phyloP scores from a whole-genome alignment of 2,888 invertebrate genomes.

The Crossocerus cetratus region DNA sequence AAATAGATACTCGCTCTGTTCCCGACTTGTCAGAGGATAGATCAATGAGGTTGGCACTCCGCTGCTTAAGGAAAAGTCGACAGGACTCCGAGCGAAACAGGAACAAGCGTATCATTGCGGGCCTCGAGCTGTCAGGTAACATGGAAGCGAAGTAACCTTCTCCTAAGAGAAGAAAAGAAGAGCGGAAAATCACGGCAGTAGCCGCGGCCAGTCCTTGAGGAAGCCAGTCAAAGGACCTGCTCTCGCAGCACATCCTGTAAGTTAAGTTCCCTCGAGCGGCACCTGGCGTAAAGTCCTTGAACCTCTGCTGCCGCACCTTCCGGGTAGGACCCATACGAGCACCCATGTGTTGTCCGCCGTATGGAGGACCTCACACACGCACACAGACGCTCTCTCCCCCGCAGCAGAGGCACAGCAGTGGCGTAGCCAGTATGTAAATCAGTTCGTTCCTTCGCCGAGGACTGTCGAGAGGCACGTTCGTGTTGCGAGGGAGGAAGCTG shows the following conservation, averaged over 20 bases:
- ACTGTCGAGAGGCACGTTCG: slow-evolving; percentile 29
- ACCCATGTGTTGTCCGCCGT: slow-evolving; percentile 11
- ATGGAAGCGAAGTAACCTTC: too few relatives aligned
- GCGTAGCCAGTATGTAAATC: slow-evolving; percentile 74
- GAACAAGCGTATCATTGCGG: too few relatives aligned
- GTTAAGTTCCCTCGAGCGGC: slow-evolving; percentile 69
- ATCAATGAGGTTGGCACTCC: not conserved
- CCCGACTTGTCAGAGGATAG: not conserved
- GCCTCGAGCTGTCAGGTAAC: too few relatives aligned
- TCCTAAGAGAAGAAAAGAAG: slow-evolving; percentile 13
- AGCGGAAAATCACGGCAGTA: slow-evolving; percentile 37
- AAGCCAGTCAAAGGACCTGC: slow-evolving; percentile 59
- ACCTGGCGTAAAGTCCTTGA: slow-evolving; percentile 73
- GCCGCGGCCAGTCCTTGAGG: slow-evolving; percentile 25
- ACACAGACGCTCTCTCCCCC: slow-evolving; percentile 60
- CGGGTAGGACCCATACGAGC: slow-evolving; percentile 64
- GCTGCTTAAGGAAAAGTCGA: too few relatives aligned
- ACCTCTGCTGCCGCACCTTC: slow-evolving; percentile 70
- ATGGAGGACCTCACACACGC: slow-evolving; percentile 41
- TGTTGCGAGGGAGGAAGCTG: slow-evolving; percentile 35
- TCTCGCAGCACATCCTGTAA: slow-evolving; percentile 63
- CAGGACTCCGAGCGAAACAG: too few relatives aligned
- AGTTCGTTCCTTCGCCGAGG: slow-evolving; percentile 56
- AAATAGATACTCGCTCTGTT: not conserved
- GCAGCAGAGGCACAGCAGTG: slow-evolving; percentile 63